Evolutionary conservation across 2,113 vertebrate genomes (phyloP).

Genomic region (Ctenomys sociabilis): DNA sequence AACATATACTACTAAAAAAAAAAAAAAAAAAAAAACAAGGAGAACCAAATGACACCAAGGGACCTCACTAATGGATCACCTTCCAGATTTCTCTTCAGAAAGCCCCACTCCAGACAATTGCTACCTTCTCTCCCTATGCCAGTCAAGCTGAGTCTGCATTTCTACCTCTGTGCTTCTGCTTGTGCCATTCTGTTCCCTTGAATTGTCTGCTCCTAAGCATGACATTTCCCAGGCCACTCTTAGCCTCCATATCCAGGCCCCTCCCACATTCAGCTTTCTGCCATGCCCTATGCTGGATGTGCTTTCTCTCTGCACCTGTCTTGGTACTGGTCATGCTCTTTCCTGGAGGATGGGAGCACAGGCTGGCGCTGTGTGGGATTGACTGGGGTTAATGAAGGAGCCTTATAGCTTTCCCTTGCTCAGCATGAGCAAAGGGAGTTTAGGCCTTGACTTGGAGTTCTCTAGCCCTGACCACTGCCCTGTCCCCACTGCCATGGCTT

Average conservation of each 20-base stretch:
- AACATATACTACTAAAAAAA: not conserved
- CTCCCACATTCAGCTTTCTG: not conserved
- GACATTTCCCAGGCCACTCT: not conserved
- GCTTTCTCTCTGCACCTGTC: not conserved
- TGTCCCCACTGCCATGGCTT: rapidly evolving
- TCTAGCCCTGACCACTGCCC: not conserved
- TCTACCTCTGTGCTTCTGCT: not conserved
- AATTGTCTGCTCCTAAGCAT: not conserved
- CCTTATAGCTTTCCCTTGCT: not conserved
- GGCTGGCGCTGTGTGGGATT: not conserved
- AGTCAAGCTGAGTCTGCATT: not conserved
- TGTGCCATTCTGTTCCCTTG: not conserved
- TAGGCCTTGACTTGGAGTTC: not conserved
- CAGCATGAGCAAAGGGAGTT: not conserved
- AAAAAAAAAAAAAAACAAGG: not conserved
- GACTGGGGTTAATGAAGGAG: not conserved
- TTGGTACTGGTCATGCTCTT: not conserved
- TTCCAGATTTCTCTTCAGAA: not conserved
- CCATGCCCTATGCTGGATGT: not conserved
- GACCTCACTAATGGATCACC: not conserved
- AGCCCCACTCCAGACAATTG: not conserved
- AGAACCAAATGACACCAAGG: not conserved
- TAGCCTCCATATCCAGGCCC: not conserved
- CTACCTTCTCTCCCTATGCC: not conserved
- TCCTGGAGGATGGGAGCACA: not conserved